Evolutionary conservation across 2,113 vertebrate species (phyloP), one percentile per base, ranked within the genome.

Genomic region (Apodemus sylvaticus): DNA sequence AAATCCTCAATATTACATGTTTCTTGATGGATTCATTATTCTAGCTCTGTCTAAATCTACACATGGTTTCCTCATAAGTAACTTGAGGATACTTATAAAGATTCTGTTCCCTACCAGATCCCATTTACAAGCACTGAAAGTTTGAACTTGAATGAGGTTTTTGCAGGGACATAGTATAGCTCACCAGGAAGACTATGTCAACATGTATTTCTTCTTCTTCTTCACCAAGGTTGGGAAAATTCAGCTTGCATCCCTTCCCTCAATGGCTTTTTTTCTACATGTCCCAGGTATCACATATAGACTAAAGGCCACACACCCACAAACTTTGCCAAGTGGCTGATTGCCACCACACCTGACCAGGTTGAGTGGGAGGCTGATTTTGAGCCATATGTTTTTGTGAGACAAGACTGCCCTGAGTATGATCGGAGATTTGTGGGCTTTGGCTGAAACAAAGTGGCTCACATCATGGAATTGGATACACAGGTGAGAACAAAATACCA

Each of bases 391-490:
- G 99, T 99, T 22, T 99, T 99, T 48, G 99, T 99, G 97, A 99
- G 99, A 96, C 98, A 98, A 91, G 99, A 99, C 98, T 99, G 99
- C 98, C 99, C 99, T 0, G 99, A 99, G 98, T 99, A 99, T 0
- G 99, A 99, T 98, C 99, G 99, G 31, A 98, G 99, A 91, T 99
- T 99, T 82, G 99, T 99, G 97, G 99, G 99, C 73, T 99, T 99
- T 34, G 99, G 99, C 96, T 99, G 99, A 99, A 99, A 99, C 98
- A 99, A 99, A 98, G 99, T 99, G 97, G 99, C 99, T 93, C 99
- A 99, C 97, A 99, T 99, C 98, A 99, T 99, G 99, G 99, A 99
- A 95, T 97, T 99, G 98, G 99, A 99, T 58, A 99, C 99, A 14
- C 99, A 99, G 99, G 99, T 99, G 97, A 98, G 96, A 86, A 1